Base-by-base conservation (phyloP, 2,797 vertebrate genomes). In the Argya squamiceps region DNA sequence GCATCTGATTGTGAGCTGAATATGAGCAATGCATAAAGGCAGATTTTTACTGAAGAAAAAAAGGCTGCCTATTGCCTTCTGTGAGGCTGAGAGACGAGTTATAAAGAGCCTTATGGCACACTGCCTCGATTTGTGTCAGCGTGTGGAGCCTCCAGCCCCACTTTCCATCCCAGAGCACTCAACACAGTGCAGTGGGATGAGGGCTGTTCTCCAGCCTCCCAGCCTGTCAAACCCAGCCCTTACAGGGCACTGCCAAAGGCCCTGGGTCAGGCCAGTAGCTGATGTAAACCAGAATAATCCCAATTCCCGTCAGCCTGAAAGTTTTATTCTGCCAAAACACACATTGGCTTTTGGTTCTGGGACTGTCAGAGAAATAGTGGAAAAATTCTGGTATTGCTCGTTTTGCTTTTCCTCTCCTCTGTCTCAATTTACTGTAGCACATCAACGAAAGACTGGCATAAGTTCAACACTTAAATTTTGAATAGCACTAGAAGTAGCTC, bases 1-100 rank as follows among this genome's bases (percentile, higher is more conserved):
- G 89, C 92, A 90, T 95, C 88, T 87, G 93, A 97, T 93, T 95
- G 77, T 58, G 91, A 94, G 88, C 96, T 82, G 91, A 82, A 92
- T 88, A 88, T 88, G 85, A 95, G 89, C 95, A 95, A 76, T 16
- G 56, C 60, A 89, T 74, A 79, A 88, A 95, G 77, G 80, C 95
- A 94, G 80, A 89, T 90, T 96, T 97, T 88, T 60, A 81, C 52
- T 58, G 60, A 68, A 88, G 60, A 9, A 76, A 83, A 79, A 93
- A 91, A 86, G 50, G 44, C 83, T 90, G 82, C 63, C 65, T 95
- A 81, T 70, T 90, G 76, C 89, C 62, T 94, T 96, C 89, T 94
- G 88, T 41, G 70, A 87, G 70, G 56, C 85, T 90, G 89, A 71
- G 68, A 83, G 52, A 91, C 0, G 3, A 81, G 64, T 83, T 93